Base-by-base conservation (phyloP, 2,888 invertebrate genomes). In the Drosophila maculinotata region DNA sequence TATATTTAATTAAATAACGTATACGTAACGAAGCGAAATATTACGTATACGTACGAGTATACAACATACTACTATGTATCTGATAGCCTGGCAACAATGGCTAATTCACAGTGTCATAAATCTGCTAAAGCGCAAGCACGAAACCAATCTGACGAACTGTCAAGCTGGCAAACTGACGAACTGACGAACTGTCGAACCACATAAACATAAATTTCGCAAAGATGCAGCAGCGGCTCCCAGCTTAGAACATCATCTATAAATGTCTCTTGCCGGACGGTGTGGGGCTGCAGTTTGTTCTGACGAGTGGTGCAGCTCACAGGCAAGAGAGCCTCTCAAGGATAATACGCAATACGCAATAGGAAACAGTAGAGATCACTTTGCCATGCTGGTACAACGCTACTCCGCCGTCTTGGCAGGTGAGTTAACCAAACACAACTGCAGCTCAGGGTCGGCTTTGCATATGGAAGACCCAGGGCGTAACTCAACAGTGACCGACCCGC, bases 131-230 rank as follows among this genome's bases (percentile, higher is more conserved):
- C 86, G 73, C 85, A 76, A 73, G 75, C 85, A 81, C 74, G 60
- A 72, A 69, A 14, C 47, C 62, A 28, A 62, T 74, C 63, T 73
- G 79, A 74, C 74, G 42, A 49, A 39, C 30, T 71, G 69, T 36
- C 54, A 54, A 58, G n/a, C n/a, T n/a, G n/a, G n/a, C n/a, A n/a
- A n/a, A 56, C 74, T 77, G 74, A 59, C 80, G 38, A 67, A 62
- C 63, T 60, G 82, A 70, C 78, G 30, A 58, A 72, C 42, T 67
- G 66, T 38, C 54, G 56, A 64, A 41, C 76, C 85, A 58, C 57
- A 78, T 80, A 75, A 73, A 90, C 91, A 89, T 91, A 90, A 90
- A 90, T 90, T 87, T 82, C 54, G 64, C 71, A 85, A 79, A 90
- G 86, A 88, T 83, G 79, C 84, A 49, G 77, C 23, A n/a, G 30